Evolutionary conservation across 2,888 invertebrate genomes (phyloP), one percentile per base, ranked within the genome.

Genomic region (Dynastes hyllus): DNA sequence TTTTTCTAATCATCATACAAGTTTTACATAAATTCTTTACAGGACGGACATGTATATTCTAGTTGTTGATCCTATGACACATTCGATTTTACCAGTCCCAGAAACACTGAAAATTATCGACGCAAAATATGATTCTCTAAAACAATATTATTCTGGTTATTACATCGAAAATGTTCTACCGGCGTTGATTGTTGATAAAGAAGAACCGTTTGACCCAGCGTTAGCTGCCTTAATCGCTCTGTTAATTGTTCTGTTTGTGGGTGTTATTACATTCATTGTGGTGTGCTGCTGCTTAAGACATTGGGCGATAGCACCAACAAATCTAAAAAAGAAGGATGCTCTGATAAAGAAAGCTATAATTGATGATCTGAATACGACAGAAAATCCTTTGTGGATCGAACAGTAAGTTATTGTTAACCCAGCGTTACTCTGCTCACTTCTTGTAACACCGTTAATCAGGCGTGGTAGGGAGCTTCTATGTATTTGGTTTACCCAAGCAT

Each of bases 321-420:
- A 93, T 76, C 93, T 96, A 84, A 94, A 95, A 83, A 94, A 94
- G 80, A 96, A 95, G 77, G 96, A 96, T 87, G 95, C 95, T 66
- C 89, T 96, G 13, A 96, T 96, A 32, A 94, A 96, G 78, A 93
- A 96, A 81, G 93, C 95, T 81, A 95, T 96, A 73, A 93, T 96
- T 51, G 96, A 96, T 83, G 96, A 96, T 86, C 89, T 96, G 69
- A 96, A 95, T 85, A 96, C 96, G 0, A 97, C 97, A 0, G 97
- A 97, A 88, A 97, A 97, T 91, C 97, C 97, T 0, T 89, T 97
- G 13, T 97, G 97, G 97, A 93, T 97, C 85, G 97, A 97, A 90
- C 96, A 96, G 94, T 94, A 88, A 91, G 93, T 90, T 73, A 63
- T 6, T 45, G 8, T 45, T 45, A 45, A 45, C 11, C 11, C 11